Conservation (phyloP, 2,113 vertebrate species). For the Oncorhynchus tshawytscha region DNA sequence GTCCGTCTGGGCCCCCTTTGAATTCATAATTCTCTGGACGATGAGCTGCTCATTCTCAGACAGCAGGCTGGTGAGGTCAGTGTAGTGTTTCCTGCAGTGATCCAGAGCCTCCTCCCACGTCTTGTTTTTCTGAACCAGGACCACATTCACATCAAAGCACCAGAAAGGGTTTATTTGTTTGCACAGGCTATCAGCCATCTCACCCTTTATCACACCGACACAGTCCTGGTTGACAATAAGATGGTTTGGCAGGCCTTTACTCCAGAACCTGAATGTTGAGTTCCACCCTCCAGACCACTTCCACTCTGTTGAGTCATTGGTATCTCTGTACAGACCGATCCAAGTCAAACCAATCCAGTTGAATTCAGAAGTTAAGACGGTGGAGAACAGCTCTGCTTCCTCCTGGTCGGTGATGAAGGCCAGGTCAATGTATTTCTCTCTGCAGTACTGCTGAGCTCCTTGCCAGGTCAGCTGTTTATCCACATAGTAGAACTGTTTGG, state of each 20-base stretch:
- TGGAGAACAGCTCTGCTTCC: background rate
- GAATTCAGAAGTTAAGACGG: background rate
- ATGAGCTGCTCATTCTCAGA: background rate
- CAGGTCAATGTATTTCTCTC: background rate
- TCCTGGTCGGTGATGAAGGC: background rate
- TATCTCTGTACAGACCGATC: background rate
- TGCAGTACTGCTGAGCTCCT: background rate
- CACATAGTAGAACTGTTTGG: background rate
- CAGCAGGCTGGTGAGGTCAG: background rate
- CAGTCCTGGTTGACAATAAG: fast-evolving
- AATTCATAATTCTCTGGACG: background rate
- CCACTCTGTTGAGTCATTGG: background rate
- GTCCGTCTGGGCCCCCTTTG: background rate
- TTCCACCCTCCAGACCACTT: background rate
- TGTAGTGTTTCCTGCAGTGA: background rate
- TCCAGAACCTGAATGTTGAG: background rate
- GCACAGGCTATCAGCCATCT: background rate
- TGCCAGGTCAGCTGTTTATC: background rate
- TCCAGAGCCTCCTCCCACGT: background rate
- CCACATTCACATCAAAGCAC: background rate
- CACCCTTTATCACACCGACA: background rate
- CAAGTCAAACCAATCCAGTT: background rate
- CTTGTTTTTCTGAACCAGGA: background rate
- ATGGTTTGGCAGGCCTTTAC: too few species aligned
- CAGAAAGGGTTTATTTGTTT: fast-evolving